A percentile compares a stretch with the other conserved stretches of the same genome.
These are phyloP conservation scores for Aphaenogaster floridana DNA, from an alignment of 1,140 invertebrate genomes.

Conservation along the genomic window DNA sequence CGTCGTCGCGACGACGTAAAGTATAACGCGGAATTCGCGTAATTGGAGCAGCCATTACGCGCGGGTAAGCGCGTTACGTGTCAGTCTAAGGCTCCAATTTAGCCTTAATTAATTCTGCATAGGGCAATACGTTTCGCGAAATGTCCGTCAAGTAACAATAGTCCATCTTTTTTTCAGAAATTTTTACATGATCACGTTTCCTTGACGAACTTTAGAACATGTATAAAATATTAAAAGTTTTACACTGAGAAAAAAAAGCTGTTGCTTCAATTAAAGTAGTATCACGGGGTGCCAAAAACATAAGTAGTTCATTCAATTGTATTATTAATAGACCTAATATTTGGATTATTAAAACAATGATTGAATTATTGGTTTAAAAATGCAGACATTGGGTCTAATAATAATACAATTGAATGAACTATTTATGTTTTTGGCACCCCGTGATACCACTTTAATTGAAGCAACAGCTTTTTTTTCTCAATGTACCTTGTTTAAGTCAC, in stretches of 20 bases:
- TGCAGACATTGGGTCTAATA: too few species aligned
- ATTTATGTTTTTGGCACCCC: too few species aligned
- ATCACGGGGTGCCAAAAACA: too few species aligned
- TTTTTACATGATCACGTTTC: neutral
- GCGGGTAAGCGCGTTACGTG: constrained; percentile 71
- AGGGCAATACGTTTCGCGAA: neutral
- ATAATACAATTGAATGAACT: too few species aligned
- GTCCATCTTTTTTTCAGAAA: neutral
- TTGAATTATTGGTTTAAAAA: too few species aligned
- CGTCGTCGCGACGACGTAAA: constrained; percentile 66
- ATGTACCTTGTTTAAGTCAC: neutral
- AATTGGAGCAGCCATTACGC: constrained; percentile 73
- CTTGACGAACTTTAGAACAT: neutral
- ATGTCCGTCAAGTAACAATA: neutral
- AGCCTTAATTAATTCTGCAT: constrained; percentile 35
- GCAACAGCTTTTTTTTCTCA: too few species aligned
- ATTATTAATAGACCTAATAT: too few species aligned
- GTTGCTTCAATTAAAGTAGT: too few species aligned
- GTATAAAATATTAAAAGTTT: neutral
- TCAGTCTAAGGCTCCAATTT: constrained; percentile 51
- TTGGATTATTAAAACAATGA: too few species aligned
- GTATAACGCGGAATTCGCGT: constrained; percentile 71
- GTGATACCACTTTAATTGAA: too few species aligned
- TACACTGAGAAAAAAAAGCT: neutral
- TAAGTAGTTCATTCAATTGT: too few species aligned